Conservation (phyloP, 92 coral and sea anemone genomes). For the Hydrozoanthus gracilis region DNA sequence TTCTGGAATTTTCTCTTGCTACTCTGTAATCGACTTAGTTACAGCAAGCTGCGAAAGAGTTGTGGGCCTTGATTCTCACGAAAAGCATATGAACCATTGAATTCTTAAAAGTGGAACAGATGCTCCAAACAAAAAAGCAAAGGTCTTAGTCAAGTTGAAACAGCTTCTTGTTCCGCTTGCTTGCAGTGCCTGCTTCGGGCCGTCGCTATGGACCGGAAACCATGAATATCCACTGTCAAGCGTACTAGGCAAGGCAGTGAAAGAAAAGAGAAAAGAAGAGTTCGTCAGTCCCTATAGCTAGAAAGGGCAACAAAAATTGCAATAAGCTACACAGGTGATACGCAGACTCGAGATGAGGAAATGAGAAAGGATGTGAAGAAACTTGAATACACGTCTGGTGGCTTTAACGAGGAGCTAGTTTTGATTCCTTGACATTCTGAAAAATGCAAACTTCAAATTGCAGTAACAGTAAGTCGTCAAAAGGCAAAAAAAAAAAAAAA, state of each 20-base stretch:
- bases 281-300: constrained; percentile 13
- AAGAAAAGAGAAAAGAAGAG: constrained; percentile 17
- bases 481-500: neutral
- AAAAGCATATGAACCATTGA: neutral
- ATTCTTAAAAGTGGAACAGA: constrained; percentile 1
- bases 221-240: constrained; percentile 23
- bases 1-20: neutral
- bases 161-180: constrained; percentile 11
- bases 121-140: constrained; percentile 1
- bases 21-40: neutral
- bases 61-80: neutral
- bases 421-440: neutral
- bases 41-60: constrained; percentile 4
- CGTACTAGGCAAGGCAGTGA: constrained; percentile 16
- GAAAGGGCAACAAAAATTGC: constrained; percentile 31
- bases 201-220: neutral
- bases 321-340: neutral
- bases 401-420: constrained; percentile 3
- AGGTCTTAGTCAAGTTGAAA: neutral
- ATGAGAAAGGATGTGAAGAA: neutral
- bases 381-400: neutral
- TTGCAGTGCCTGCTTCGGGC: neutral
- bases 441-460: neutral
- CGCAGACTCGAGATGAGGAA: constrained; percentile 15
- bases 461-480: neutral